Percentiles rank a stretch among this genome's conserved stretches.
Conservation (phyloP, 2,888 invertebrate species). For the Peribatodes rhomboidaria region DNA sequence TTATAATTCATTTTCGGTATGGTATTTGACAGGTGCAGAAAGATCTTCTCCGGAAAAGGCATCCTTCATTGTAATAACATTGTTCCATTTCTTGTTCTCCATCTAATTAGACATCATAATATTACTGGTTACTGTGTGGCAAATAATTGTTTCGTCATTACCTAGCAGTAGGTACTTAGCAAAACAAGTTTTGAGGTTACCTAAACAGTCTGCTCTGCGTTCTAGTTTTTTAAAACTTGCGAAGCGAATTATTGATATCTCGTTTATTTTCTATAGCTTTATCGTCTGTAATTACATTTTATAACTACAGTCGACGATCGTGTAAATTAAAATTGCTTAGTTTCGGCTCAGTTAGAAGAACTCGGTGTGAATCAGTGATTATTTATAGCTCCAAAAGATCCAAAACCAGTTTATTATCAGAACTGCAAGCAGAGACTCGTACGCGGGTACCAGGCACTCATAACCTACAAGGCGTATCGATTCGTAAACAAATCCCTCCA, state of each 20-base stretch:
- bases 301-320: constrained; percentile 28
- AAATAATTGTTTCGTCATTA: constrained; percentile 46
- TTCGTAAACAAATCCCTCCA: constrained; percentile 80
- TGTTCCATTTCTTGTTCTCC: constrained; percentile 26
- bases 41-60: constrained; percentile 19
- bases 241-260: constrained; percentile 56
- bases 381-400: constrained; percentile 46
- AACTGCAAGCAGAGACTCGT: constrained; percentile 52
- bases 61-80: constrained; percentile 23
- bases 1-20: constrained; percentile 17
- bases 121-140: constrained; percentile 30
- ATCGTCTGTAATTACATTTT: constrained; percentile 32
- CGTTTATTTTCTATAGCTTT: constrained; percentile 45
- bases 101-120: constrained; percentile 36
- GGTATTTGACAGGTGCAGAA: constrained; percentile 33
- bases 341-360: constrained; percentile 32
- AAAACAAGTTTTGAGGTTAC: constrained; percentile 71
- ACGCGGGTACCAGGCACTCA: constrained; percentile 64
- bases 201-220: constrained; percentile 59
- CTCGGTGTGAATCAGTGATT: constrained; percentile 46
- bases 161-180: constrained; percentile 47
- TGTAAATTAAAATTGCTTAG: constrained; percentile 36
- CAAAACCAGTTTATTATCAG: constrained; percentile 52
- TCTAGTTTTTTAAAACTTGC: constrained; percentile 62
- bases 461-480: constrained; percentile 76